Evolutionary conservation across 2,797 vertebrate species (phyloP), one percentile per base, ranked within the genome.

Genomic region (Xenopus petersii): DNA sequence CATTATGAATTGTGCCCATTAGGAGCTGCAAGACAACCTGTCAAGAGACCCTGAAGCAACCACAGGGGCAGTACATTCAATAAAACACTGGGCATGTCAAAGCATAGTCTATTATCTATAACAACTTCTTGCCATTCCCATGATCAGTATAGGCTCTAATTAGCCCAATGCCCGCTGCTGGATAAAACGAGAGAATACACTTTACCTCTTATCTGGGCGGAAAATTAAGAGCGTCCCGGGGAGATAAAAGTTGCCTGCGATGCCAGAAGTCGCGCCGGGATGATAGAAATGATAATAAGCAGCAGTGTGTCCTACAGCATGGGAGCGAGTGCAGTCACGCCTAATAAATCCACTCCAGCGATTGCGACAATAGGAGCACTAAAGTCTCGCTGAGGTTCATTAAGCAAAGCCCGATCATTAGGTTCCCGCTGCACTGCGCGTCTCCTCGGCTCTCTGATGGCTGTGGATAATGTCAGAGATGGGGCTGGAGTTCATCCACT

Each of bases 131-230:
- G 15, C 12, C 49, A 51, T 51, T 10, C 3, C 12, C 3, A 9
- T 51, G 9, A 51, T 51, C 49, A 51, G 0, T 51, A 15, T 51
- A 51, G 9, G 1, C 9, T 4, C 9, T 2, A 51, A 58, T 17
- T 15, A 17, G 2, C 55, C 55, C n/a, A 17, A 5, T 58, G 54
- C 54, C 54, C n/a, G 10, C 10, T 49, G 48, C 48, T 11, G 15
- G 64, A 26, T 17, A 24, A 47, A 59, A 24, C 17, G 49, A 33
- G 5, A 24, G 1, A 16, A 51, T 24, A 10, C 15, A 63, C 12
- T 24, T 67, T 73, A 73, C 76, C 75, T 77, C 30, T 72, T 58
- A 64, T 51, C 12, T 46, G 33, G 24, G 76, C 30, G 48, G 66
- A 48, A 30, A 9, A 30, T 58, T 59, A 21, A 56, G 26, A 48